These are phyloP conservation scores for Drosophila recens DNA, from an alignment of 2,888 invertebrate species.

Conservation along the genomic window DNA sequence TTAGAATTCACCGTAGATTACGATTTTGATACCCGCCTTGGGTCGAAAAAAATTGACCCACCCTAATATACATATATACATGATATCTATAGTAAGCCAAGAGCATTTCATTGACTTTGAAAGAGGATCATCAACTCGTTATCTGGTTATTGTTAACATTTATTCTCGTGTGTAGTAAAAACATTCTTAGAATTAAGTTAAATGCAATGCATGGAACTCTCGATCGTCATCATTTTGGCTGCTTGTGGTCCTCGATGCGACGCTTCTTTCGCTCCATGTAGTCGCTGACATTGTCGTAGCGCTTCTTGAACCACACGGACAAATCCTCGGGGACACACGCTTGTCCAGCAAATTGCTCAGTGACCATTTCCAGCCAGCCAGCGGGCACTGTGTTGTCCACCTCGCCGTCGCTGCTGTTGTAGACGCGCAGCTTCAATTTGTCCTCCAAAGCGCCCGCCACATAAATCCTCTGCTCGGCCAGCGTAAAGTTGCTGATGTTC, in stretches of 20 bases:
- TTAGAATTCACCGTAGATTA: too few relatives aligned
- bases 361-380: conserved; percentile 75
- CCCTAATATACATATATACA: too few relatives aligned
- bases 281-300: conserved; percentile 92
- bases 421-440: conserved; percentile 66
- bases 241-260: conserved; percentile 87
- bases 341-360: conserved; percentile 67
- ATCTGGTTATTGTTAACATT: conserved; percentile 6
- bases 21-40: too few relatives aligned
- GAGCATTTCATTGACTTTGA: too few relatives aligned
- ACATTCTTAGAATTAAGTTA: conserved; percentile 12
- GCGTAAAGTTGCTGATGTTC: conserved; percentile 73
- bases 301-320: conserved; percentile 90
- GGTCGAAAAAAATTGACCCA: too few relatives aligned
- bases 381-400: conserved; percentile 36
- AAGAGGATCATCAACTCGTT: not conserved
- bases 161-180: conserved; percentile 3
- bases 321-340: conserved; percentile 83
- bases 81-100: too few relatives aligned
- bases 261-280: conserved; percentile 91
- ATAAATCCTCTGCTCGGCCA: conserved; percentile 67
- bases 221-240: conserved; percentile 39
- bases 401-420: conserved; percentile 43
- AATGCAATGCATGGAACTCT: not conserved
- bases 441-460: conserved; percentile 70